Conservation (phyloP, 2,113 vertebrate genomes). For the Sander lucioperca region DNA sequence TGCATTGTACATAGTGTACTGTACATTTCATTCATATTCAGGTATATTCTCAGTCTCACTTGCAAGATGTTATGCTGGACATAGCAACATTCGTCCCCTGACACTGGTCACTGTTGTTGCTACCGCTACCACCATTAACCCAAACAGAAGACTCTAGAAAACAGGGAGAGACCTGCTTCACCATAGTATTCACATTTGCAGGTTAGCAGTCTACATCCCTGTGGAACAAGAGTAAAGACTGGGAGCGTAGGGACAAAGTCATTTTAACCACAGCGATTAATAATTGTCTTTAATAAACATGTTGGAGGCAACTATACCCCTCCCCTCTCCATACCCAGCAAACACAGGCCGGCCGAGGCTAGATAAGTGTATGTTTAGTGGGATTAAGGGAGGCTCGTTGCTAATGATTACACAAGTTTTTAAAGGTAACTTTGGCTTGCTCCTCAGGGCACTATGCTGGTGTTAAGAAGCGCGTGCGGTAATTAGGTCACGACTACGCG, state of each 20-base stretch:
- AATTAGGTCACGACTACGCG: constrained; percentile 88
- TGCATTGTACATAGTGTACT: not conserved
- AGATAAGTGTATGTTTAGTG: constrained; percentile 87
- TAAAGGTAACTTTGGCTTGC: constrained; percentile 87
- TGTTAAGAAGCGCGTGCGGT: constrained; percentile 81
- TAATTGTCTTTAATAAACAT: constrained; percentile 77
- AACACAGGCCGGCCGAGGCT: constrained; percentile 71
- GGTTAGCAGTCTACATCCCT: constrained; percentile 64
- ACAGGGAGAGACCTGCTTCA: constrained; percentile 34
- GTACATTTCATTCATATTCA: not conserved
- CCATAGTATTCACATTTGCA: constrained; percentile 38
- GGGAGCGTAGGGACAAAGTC: constrained; percentile 65
- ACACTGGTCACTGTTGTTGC: constrained; percentile 24
- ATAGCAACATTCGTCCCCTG: constrained; percentile 13
- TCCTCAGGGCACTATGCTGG: constrained; percentile 82
- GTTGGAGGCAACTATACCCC: constrained; percentile 65
- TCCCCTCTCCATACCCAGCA: constrained; percentile 44
- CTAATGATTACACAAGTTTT: constrained; percentile 89
- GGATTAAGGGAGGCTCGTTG: constrained; percentile 86
- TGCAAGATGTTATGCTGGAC: not conserved
- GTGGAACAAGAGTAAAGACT: constrained; percentile 68
- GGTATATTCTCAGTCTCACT: not conserved
- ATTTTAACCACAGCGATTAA: constrained; percentile 80
- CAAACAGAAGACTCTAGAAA: constrained; percentile 58
- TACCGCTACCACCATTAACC: constrained; percentile 23